Base-by-base conservation (phyloP, 2,797 vertebrate genomes). In the Ciconia nigra region DNA sequence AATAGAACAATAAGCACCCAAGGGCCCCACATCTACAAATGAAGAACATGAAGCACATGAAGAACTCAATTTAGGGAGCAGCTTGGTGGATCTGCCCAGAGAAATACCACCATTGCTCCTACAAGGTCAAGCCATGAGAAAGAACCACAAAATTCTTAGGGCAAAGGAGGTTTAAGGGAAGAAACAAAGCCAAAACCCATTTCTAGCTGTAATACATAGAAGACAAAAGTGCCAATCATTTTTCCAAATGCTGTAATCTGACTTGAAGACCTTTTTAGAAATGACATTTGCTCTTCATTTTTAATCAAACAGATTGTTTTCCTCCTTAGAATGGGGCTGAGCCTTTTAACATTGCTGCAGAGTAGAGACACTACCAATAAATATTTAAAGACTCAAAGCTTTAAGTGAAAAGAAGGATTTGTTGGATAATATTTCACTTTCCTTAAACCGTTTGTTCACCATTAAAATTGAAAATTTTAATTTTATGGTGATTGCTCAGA, bases 401-500 rank as follows among this genome's bases (percentile, higher is more conserved):
- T 74, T 69, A 92, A 87, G 76, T 66, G 89, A 96, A 95, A 94
- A 76, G 84, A 80, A 85, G 89, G 83, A 91, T 97, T 95, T 94
- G 74, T 54, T 89, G 84, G 89, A 55, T 90, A 94, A 94, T 89
- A 83, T 85, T 92, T 92, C 90, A 65, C 71, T 95, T 94, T 67
- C 76, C 65, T 72, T 83, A 94, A 96, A 92, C 84, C 85, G 89
- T 97, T 96, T 96, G 91, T 78, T 95, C 81, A 41, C 94, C 58
- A 71, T 51, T 88, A 81, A 89, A 87, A 92, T 14, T 93, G 97
- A 93, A 97, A 89, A 87, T 79, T 87, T 96, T 81, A 74, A 89
- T 95, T 89, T 95, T 96, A 95, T 91, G 92, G 87, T 85, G 92
- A 92, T 93, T 91, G 84, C 84, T 95, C 51, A n/a, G 79, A 71